phyloP scores from a whole-genome alignment of 2,888 invertebrate species.

The Cybosia mesomella region DNA sequence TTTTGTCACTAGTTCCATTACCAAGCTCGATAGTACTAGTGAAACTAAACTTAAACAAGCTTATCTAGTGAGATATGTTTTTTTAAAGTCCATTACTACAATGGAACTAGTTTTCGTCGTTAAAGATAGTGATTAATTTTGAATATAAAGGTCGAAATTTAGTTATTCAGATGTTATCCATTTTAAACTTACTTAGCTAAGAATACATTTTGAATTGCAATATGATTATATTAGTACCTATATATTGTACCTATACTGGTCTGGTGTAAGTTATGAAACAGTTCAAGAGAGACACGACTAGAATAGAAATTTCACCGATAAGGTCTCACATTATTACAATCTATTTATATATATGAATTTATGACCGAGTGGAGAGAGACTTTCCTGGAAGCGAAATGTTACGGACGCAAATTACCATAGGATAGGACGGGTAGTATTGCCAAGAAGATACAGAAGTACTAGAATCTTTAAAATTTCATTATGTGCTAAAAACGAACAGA shows the following conservation, averaged over 20 bases:
- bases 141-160: too few species aligned
- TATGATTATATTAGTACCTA: too few species aligned
- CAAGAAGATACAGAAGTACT: not conserved
- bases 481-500: not conserved
- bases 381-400: constrained; percentile 50
- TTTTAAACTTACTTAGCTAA: too few species aligned
- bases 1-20: too few species aligned
- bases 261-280: constrained; percentile 33
- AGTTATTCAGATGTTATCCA: too few species aligned
- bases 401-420: constrained; percentile 59
- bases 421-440: constrained; percentile 19
- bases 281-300: constrained; percentile 38
- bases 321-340: constrained; percentile 53
- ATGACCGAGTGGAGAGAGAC: constrained; percentile 44
- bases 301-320: constrained; percentile 59
- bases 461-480: not conserved
- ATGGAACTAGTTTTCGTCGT: too few species aligned
- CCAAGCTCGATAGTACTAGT: too few species aligned
- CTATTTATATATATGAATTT: constrained; percentile 61
- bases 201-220: too few species aligned
- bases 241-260: constrained; percentile 18
- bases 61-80: too few species aligned
- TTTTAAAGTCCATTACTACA: too few species aligned
- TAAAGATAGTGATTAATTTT: too few species aligned
- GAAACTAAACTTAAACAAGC: too few species aligned